A percentile compares a stretch with the other conserved stretches of the same genome.
Evolutionary conservation across 2,797 vertebrate genomes (phyloP).

Genomic region (Acropternis orthonyx): DNA sequence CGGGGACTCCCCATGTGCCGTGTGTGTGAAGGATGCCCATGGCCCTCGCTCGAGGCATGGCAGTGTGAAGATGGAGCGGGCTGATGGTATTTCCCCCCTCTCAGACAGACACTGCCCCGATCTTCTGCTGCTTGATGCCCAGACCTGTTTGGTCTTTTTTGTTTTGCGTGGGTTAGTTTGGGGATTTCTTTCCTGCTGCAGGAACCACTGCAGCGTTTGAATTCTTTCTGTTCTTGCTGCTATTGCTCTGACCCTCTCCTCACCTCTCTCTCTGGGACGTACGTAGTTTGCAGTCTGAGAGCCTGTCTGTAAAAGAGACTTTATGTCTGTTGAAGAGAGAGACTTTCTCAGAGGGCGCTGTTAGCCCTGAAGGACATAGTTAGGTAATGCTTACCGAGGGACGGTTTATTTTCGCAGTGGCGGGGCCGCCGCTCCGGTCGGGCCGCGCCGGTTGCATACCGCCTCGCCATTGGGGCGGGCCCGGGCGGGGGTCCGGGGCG

Average conservation of each 20-base stretch:
- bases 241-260: not conserved
- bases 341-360: not conserved
- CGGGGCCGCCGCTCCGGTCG: too few relatives aligned
- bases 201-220: not conserved
- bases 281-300: not conserved
- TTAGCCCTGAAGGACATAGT: not conserved
- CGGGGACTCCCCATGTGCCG: not conserved
- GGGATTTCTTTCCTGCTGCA: not conserved
- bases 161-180: not conserved
- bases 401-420: not conserved
- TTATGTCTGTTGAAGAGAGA: not conserved
- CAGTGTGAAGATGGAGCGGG: rapidly evolving
- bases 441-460: too few relatives aligned
- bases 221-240: too few relatives aligned
- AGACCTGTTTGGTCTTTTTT: rapidly evolving
- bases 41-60: not conserved
- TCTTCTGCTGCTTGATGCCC: not conserved
- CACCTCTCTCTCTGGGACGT: not conserved
- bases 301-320: not conserved
- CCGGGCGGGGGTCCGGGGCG: too few relatives aligned
- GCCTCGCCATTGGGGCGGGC: too few relatives aligned
- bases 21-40: not conserved
- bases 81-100: not conserved
- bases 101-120: rapidly evolving
- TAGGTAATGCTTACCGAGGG: not conserved